Evolutionary conservation across 2,113 vertebrate genomes (phyloP).

Genomic region (Podilymbus podiceps): DNA sequence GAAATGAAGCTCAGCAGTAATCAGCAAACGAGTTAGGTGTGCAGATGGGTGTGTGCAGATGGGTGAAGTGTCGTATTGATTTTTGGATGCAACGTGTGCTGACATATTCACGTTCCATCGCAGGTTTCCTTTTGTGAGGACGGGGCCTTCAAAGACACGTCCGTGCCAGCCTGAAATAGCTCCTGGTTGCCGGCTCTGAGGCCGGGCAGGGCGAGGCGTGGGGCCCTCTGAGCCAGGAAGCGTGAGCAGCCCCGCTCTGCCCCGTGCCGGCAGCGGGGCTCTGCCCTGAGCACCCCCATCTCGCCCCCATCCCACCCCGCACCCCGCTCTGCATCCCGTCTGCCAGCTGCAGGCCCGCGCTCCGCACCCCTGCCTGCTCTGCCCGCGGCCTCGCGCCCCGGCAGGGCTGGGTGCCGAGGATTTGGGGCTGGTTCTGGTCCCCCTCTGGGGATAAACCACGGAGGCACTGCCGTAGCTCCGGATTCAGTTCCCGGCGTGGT

Average conservation of each 20-base stretch:
- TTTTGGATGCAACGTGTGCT: fast-evolving
- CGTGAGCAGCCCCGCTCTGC: background rate
- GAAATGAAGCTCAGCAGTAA: background rate
- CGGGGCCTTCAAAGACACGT: background rate
- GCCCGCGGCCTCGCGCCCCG: background rate
- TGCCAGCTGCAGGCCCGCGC: background rate
- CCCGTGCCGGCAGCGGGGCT: background rate
- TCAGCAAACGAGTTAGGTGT: background rate
- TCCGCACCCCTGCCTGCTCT: background rate
- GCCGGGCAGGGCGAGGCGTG: background rate
- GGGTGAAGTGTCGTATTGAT: fast-evolving
- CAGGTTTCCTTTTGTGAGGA: background rate
- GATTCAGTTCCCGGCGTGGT: fast-evolving
- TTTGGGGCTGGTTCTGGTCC: background rate
- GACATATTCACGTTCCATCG: fast-evolving
- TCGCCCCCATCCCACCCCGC: background rate
- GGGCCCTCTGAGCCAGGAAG: constrained; percentile 30
- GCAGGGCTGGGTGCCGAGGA: background rate
- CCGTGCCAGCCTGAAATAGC: background rate
- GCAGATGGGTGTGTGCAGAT: background rate
- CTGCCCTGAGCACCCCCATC: background rate
- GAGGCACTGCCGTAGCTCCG: background rate
- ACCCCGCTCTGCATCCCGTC: background rate
- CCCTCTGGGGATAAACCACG: background rate
- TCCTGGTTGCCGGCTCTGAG: background rate